A percentile compares a stretch with the other conserved stretches of the same genome.
Evolutionary conservation across 2,797 vertebrate species (phyloP).

Genomic region (Orientallactaga sibirica): DNA sequence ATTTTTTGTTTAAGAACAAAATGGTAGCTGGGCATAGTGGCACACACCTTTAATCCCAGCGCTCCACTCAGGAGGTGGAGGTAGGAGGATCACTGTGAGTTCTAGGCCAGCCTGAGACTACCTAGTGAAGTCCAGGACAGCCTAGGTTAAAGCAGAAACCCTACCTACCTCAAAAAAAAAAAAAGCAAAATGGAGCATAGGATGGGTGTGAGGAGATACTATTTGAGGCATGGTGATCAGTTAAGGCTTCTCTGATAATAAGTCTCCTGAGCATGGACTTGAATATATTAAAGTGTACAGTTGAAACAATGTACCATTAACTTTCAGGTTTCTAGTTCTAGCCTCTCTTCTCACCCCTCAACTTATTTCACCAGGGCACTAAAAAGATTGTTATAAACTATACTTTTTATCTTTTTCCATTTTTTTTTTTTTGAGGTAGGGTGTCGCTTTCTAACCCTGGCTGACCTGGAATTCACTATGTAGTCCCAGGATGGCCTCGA

Average conservation of each 20-base stretch:
- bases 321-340: conserved; percentile 33
- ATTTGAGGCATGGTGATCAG: neutral
- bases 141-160: no score
- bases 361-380: neutral
- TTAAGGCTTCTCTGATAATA: conserved; percentile 15
- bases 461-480: no score
- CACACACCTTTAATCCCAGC: no score
- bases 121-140: no score
- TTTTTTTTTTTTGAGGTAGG: no score
- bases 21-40: neutral
- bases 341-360: neutral
- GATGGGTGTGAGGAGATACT: neutral
- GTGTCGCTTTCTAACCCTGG: no score
- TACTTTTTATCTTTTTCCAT: neutral
- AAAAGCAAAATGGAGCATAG: neutral
- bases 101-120: no score
- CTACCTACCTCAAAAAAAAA: no score
- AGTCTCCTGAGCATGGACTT: conserved; percentile 31
- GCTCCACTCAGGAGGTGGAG: no score
- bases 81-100: no score
- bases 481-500: no score
- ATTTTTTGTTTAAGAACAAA: conserved; percentile 46
- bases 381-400: conserved; percentile 30
- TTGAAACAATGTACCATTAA: conserved; percentile 40
- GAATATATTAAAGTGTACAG: neutral